Evolutionary conservation across 2,113 vertebrate genomes (phyloP).

Genomic region (Arizona elegans): DNA sequence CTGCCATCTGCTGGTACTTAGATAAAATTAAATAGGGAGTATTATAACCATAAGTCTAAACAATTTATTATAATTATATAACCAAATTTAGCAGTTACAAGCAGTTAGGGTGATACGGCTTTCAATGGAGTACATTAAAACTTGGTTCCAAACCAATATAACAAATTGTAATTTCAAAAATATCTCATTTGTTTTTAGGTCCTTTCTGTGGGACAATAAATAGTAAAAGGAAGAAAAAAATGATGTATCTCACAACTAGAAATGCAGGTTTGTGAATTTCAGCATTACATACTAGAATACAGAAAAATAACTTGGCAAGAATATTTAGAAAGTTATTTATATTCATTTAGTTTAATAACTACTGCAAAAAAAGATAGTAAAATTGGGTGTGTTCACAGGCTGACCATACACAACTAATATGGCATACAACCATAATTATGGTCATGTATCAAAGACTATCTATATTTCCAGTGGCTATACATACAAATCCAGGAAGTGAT

Average conservation of each 20-base stretch:
- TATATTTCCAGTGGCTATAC: not conserved
- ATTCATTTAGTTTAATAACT: not conserved
- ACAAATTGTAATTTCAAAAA: slow-evolving; percentile 15
- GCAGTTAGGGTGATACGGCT: not conserved
- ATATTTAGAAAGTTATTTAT: not conserved
- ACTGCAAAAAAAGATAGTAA: not conserved
- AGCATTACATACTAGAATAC: not conserved
- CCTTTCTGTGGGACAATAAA: slow-evolving; percentile 89
- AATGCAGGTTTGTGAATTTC: slow-evolving; percentile 84
- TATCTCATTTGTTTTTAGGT: slow-evolving; percentile 69
- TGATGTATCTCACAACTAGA: slow-evolving; percentile 97
- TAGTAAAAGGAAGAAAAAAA: slow-evolving; percentile 95
- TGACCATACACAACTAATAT: not conserved
- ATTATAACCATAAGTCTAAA: not conserved
- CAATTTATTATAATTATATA: not conserved
- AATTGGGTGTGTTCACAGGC: not conserved
- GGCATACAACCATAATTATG: not conserved
- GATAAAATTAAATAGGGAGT: slow-evolving; percentile 26
- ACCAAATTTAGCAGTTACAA: not conserved
- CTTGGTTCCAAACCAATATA: not conserved
- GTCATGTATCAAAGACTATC: not conserved
- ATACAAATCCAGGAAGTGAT: not conserved
- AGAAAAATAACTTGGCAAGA: not conserved
- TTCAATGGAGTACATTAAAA: not conserved
- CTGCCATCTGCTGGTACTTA: slow-evolving; percentile 54